These are phyloP conservation scores for Raillietiella orientalis DNA, from an alignment of 2,888 invertebrate genomes.

Conservation along the genomic window DNA sequence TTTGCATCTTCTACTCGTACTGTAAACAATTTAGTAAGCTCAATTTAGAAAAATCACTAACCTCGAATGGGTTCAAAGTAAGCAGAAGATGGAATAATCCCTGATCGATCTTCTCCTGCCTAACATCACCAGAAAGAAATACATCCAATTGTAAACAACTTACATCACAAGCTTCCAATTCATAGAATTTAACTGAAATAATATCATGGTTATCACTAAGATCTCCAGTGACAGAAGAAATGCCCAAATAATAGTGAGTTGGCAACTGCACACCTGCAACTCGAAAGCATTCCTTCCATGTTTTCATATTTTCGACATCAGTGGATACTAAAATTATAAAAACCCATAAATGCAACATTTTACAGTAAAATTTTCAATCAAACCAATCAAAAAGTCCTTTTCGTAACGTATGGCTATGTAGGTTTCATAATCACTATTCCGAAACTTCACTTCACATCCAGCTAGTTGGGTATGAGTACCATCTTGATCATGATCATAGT, in stretches of 20 bases:
- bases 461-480: constrained; percentile 91
- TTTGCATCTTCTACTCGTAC: constrained; percentile 66
- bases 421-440: constrained; percentile 67
- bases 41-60: constrained; percentile 10
- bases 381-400: constrained; percentile 57
- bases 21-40: constrained; percentile 9
- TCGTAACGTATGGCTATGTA: constrained; percentile 67
- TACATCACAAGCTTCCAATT: constrained; percentile 26
- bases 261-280: constrained; percentile 69
- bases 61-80: constrained; percentile 59
- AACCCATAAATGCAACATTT: not conserved
- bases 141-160: constrained; percentile 1
- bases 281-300: constrained; percentile 74
- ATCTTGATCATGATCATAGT: constrained; percentile 93
- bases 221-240: constrained; percentile 87
- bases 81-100: constrained; percentile 60
- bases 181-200: constrained; percentile 61
- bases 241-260: constrained; percentile 75
- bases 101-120: constrained; percentile 32
- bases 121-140: constrained; percentile 4
- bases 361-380: constrained; percentile 10
- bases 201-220: constrained; percentile 88
- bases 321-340: constrained; percentile 32
- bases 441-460: constrained; percentile 83
- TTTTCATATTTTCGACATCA: constrained; percentile 63